These are phyloP conservation scores for Therioaphis trifolii DNA, from an alignment of 2,888 invertebrate species.

Conservation along the genomic window DNA sequence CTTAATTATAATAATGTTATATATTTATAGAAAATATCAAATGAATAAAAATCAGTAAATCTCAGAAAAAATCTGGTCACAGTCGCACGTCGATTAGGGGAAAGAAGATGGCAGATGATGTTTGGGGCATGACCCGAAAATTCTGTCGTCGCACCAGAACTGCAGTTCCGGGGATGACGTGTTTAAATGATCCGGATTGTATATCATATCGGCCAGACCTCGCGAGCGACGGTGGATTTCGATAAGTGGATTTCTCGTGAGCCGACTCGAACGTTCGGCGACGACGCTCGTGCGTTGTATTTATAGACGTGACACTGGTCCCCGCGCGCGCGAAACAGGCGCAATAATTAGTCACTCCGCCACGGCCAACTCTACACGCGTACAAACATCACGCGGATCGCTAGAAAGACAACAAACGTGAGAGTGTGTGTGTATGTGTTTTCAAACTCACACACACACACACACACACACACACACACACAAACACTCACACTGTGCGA, in stretches of 20 bases:
- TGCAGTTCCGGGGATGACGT: too few species aligned
- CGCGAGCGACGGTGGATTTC: background rate
- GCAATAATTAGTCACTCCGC: constrained; percentile 49
- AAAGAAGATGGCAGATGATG: too few species aligned
- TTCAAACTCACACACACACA: too few species aligned
- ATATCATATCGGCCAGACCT: background rate
- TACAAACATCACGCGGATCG: background rate
- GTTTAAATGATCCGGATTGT: too few species aligned
- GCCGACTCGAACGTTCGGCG: background rate
- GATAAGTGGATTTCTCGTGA: background rate
- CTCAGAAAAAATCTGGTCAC: too few species aligned
- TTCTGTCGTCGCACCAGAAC: too few species aligned
- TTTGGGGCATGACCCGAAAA: too few species aligned
- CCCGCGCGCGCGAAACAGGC: background rate
- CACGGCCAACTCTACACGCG: background rate
- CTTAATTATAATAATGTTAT: too few species aligned
- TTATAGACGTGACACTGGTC: constrained; percentile 52
- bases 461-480: too few species aligned
- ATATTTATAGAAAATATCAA: too few species aligned
- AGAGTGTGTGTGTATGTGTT: background rate
- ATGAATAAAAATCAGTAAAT: too few species aligned
- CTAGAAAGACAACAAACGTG: background rate
- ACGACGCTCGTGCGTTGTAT: constrained; percentile 13
- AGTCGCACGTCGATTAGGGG: too few species aligned
- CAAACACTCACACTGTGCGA: background rate